Evolutionary conservation across 2,888 invertebrate genomes (phyloP).

Genomic region (Nyleta sp.): DNA sequence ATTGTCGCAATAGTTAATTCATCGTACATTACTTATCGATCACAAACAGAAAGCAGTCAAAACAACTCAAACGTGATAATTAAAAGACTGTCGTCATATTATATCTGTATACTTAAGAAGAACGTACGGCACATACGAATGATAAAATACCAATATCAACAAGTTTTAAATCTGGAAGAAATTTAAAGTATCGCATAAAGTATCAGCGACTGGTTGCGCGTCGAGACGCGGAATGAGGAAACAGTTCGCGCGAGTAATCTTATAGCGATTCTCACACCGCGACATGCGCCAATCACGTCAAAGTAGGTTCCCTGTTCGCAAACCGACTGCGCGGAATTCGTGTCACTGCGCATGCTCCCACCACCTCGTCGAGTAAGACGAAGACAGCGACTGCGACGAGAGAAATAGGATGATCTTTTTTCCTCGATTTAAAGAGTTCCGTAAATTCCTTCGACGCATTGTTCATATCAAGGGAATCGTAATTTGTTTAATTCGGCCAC

Average conservation of each 20-base stretch:
- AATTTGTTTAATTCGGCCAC: conserved; percentile 12
- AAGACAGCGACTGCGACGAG: background rate
- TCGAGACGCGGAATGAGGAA: conserved; percentile 51
- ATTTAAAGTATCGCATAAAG: background rate
- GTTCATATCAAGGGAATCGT: conserved; percentile 3
- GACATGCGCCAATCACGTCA: conserved; percentile 50
- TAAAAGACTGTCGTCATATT: too few species aligned
- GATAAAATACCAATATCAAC: too few species aligned
- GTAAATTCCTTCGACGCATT: conserved; percentile 27
- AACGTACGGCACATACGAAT: too few species aligned
- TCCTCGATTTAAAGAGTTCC: conserved; percentile 31
- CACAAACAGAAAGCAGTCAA: too few species aligned
- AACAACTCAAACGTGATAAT: too few species aligned
- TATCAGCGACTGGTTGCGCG: conserved; percentile 22
- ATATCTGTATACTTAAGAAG: too few species aligned
- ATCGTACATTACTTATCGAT: too few species aligned
- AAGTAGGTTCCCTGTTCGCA: conserved; percentile 52
- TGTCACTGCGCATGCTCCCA: conserved; percentile 59
- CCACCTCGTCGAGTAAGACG: conserved; percentile 12
- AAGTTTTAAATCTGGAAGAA: background rate
- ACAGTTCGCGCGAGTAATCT: conserved; percentile 47
- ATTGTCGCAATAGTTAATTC: too few species aligned
- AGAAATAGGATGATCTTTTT: conserved; percentile 31
- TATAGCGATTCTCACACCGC: conserved; percentile 54
- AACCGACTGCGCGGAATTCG: conserved; percentile 41